Evolutionary conservation across 2,888 invertebrate genomes (phyloP).

Genomic region (Troglohyphantes excavatus): DNA sequence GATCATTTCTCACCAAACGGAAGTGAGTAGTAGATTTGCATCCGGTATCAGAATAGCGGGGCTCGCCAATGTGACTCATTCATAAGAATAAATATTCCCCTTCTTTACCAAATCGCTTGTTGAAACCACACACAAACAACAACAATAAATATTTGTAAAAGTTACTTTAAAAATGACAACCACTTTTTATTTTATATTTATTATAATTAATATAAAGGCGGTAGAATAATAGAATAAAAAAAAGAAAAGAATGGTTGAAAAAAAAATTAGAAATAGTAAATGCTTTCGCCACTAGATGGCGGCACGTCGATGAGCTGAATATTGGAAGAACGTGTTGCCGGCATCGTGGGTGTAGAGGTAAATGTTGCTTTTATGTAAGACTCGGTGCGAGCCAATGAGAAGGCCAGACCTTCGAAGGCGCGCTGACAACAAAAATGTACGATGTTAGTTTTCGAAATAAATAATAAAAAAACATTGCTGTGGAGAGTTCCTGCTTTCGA

Average conservation of each 20-base stretch:
- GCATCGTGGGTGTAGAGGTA: conserved; percentile 57
- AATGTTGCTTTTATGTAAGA: conserved; percentile 23
- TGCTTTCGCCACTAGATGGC: conserved; percentile 31
- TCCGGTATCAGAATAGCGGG: not conserved
- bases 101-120: too few species aligned
- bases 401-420: conserved; percentile 61
- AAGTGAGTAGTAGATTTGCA: not conserved
- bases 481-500: conserved; percentile 35
- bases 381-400: conserved; percentile 47
- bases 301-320: conserved; percentile 24
- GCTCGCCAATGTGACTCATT: not conserved
- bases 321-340: not conserved
- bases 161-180: too few species aligned
- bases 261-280: too few species aligned
- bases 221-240: too few species aligned
- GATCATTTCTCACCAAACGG: not conserved
- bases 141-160: too few species aligned
- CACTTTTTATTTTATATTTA: not conserved
- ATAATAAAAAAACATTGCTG: conserved; percentile 23
- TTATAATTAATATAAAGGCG: too few species aligned
- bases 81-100: not conserved
- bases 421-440: conserved; percentile 39
- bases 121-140: too few species aligned
- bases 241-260: too few species aligned
- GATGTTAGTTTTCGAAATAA: conserved; percentile 54